These are phyloP conservation scores for Balaeniceps rex DNA, from an alignment of 2,113 vertebrate species.

Conservation along the genomic window DNA sequence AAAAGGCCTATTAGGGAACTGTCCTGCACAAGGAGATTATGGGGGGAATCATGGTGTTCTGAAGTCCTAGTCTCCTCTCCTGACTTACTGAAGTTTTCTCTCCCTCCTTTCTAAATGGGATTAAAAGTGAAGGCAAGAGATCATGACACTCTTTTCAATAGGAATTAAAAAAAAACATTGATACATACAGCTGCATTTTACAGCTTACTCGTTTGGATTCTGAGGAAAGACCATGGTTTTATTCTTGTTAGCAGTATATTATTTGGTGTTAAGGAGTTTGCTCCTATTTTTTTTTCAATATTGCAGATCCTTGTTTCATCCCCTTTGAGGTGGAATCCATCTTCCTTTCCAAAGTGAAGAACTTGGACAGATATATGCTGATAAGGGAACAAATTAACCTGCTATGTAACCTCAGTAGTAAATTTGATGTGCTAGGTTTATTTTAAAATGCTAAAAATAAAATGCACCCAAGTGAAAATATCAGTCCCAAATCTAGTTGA, in stretches of 20 bases:
- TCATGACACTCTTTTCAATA: neutral
- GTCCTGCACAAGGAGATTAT: neutral
- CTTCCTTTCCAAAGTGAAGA: neutral
- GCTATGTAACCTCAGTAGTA: neutral
- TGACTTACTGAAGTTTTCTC: neutral
- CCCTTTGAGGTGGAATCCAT: neutral
- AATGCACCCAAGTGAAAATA: neutral
- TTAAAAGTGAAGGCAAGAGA: neutral
- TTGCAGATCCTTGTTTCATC: neutral
- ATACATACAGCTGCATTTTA: neutral
- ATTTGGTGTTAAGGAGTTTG: neutral
- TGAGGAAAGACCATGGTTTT: neutral
- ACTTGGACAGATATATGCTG: neutral
- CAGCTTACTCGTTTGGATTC: neutral
- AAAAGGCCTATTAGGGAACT: neutral
- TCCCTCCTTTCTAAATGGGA: neutral
- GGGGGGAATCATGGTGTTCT: neutral
- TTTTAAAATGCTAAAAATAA: slow-evolving; percentile 30
- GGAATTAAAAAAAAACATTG: neutral
- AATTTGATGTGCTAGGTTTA: neutral
- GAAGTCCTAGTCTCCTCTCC: neutral
- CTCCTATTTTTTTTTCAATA: neutral
- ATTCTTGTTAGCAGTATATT: neutral
- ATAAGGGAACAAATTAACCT: slow-evolving; percentile 2
- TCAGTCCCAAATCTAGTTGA: neutral